A percentile compares a stretch with the other conserved stretches of the same genome.
phyloP scores from a whole-genome alignment of 2,888 invertebrate species.

The Cheilosia vulpina region DNA sequence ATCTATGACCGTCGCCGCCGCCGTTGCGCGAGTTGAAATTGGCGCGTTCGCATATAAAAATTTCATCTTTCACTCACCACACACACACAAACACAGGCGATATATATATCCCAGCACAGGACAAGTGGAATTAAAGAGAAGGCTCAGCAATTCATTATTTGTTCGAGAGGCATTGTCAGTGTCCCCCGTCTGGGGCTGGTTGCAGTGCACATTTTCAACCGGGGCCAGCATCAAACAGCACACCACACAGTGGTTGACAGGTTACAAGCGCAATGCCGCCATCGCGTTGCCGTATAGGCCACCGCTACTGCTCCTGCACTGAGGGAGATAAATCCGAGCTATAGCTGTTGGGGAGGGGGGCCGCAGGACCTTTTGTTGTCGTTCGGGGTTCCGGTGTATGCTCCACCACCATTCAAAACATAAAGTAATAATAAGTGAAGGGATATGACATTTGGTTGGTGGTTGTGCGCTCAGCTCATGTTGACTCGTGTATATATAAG shows the following conservation, averaged over 20 bases:
- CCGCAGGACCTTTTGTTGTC: slow-evolving; percentile 67
- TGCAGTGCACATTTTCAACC: slow-evolving; percentile 6
- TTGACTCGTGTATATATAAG: slow-evolving; percentile 3
- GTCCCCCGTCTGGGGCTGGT: slow-evolving; percentile 27
- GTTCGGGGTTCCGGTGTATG: slow-evolving; percentile 38
- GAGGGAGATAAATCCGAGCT: slow-evolving; percentile 49
- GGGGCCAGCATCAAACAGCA: slow-evolving; percentile 54
- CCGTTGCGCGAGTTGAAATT: slow-evolving; percentile 29
- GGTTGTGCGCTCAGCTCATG: slow-evolving; percentile 13
- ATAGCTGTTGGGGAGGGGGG: slow-evolving; percentile 32
- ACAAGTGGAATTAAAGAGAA: slow-evolving; percentile 32
- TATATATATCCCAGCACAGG: not conserved
- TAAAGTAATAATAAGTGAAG: slow-evolving; percentile 62
- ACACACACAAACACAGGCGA: not conserved
- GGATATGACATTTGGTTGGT: slow-evolving; percentile 65
- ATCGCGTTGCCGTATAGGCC: slow-evolving; percentile 21
- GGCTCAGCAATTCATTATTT: slow-evolving; percentile 66
- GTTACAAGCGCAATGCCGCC: slow-evolving; percentile 66
- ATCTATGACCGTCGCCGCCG: slow-evolving; percentile 49
- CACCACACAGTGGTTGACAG: slow-evolving; percentile 69
- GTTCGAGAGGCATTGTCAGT: slow-evolving; percentile 53
- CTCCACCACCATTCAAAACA: slow-evolving; percentile 51
- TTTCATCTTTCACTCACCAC: slow-evolving; percentile 57
- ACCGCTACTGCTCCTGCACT: slow-evolving; percentile 2
- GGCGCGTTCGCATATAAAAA: slow-evolving; percentile 51